Conservation (phyloP, 2,888 invertebrate species). For the Orchestes rusci region DNA sequence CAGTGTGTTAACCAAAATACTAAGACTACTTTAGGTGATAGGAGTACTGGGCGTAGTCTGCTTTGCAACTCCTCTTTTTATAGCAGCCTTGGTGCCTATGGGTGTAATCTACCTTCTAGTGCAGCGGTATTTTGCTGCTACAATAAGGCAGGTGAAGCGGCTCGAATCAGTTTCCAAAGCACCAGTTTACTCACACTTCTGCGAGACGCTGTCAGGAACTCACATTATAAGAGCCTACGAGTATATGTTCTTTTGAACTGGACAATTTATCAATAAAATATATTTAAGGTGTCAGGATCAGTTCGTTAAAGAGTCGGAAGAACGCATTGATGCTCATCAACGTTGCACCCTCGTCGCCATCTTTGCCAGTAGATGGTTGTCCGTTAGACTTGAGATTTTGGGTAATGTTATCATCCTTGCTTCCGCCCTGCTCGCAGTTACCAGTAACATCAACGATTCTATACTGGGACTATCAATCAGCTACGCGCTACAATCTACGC, state of each 20-base stretch:
- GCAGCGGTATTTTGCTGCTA: slow-evolving; percentile 48
- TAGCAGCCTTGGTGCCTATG: slow-evolving; percentile 36
- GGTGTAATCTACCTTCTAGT: slow-evolving; percentile 36
- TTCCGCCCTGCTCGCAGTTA: slow-evolving; percentile 51
- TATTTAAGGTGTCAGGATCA: slow-evolving; percentile 41
- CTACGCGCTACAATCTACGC: slow-evolving; percentile 37
- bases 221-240: slow-evolving; percentile 44
- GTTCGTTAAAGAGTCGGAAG: slow-evolving; percentile 50
- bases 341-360: slow-evolving; percentile 48
- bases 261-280: background rate
- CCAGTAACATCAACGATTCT: slow-evolving; percentile 40
- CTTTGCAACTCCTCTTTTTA: slow-evolving; percentile 36
- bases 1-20: background rate
- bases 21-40: slow-evolving; percentile 20
- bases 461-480: slow-evolving; percentile 50
- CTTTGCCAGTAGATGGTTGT: slow-evolving; percentile 46
- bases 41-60: slow-evolving; percentile 27
- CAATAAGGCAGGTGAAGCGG: slow-evolving; percentile 50
- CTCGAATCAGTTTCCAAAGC: slow-evolving; percentile 49
- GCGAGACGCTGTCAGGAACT: slow-evolving; percentile 44
- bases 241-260: background rate
- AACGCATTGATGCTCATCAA: slow-evolving; percentile 49
- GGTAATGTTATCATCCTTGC: slow-evolving; percentile 52
- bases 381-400: slow-evolving; percentile 45
- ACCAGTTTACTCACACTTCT: slow-evolving; percentile 51